Base-by-base conservation (phyloP, 1,140 invertebrate species). In the Drosophila sucinea region DNA sequence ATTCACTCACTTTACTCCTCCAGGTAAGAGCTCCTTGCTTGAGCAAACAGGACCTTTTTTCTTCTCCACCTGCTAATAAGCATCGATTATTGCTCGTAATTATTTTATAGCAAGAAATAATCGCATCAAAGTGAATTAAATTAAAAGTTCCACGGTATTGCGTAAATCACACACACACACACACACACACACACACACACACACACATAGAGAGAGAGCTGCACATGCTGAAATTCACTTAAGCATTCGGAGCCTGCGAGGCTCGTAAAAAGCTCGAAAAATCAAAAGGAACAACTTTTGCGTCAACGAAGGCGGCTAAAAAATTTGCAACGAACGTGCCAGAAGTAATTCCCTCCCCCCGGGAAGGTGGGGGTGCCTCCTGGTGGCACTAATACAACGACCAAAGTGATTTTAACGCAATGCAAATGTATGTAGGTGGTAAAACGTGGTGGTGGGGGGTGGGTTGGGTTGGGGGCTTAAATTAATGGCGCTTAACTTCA, bases 401-500 rank as follows among this genome's bases (percentile, higher is more conserved):
- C 56, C 78, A 61, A 73, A 81, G 78, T 81, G 78, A 76, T 81
- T 81, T 80, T 75, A 80, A 81, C 78, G 78, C 73, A 76, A 68
- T 81, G 78, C 67, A 71, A 76, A 77, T 72, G 67, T 44, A 35
- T 30, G 60, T 11, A 64, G 60, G 32, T 27, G 66, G 47, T 0
- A 40, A 17, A 47, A 47, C 33, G 67, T 58, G 17, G 17, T 17
- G 17, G 17, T 17, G 65, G 30, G 5, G 67, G 56, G 29, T 40
- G 7, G 41, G 17, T 25, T 67, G 38, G 29, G 47, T 10, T 65
- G 61, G 69, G 33, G 67, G 57, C 77, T 64, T 81, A 90, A 89
- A 90, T 90, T 89, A 89, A 89, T 89, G 84, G 80, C 85, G 81
- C 85, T 89, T 84, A 89, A 84, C 81, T 89, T 83, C 77, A 85